Percentiles rank a stretch among this genome's conserved stretches.
Evolutionary conservation across 2,888 invertebrate genomes (phyloP).

Genomic region (Drosophila bunnanda): DNA sequence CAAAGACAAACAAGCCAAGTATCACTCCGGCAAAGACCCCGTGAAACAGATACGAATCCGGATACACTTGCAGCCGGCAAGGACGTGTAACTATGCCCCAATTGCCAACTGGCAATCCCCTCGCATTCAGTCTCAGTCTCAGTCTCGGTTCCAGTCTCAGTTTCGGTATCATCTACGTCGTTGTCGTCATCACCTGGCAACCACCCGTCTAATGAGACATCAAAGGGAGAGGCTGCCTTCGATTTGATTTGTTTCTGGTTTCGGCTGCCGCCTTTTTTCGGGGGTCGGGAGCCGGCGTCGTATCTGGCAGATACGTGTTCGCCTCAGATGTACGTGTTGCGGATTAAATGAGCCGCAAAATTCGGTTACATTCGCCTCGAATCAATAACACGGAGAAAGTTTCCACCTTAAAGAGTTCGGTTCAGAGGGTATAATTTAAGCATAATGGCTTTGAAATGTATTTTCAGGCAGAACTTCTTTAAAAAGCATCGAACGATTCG

Average conservation of each 20-base stretch:
- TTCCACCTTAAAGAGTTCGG: constrained; percentile 30
- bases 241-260: constrained; percentile 66
- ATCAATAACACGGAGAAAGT: constrained; percentile 53
- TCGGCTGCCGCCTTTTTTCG: constrained; percentile 17
- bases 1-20: constrained; percentile 48
- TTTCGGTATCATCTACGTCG: constrained; percentile 17
- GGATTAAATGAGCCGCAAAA: constrained; percentile 64
- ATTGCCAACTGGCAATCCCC: constrained; percentile 19
- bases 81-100: constrained; percentile 40
- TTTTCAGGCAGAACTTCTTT: neutral
- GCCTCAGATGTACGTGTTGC: constrained; percentile 37
- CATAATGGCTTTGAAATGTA: constrained; percentile 8
- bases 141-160: constrained; percentile 16
- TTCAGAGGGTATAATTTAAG: neutral
- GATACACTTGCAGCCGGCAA: constrained; percentile 39
- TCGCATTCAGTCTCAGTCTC: constrained; percentile 16
- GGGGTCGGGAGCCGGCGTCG: constrained; percentile 18
- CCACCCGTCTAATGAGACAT: constrained; percentile 73
- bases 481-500: neutral
- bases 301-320: constrained; percentile 40
- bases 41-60: constrained; percentile 34
- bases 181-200: constrained; percentile 69
- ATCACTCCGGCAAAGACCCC: constrained; percentile 46
- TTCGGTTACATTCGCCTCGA: constrained; percentile 48
- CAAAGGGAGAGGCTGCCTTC: constrained; percentile 57